Conservation (phyloP, 2,888 invertebrate species). For the Ectemnius cavifrons region DNA sequence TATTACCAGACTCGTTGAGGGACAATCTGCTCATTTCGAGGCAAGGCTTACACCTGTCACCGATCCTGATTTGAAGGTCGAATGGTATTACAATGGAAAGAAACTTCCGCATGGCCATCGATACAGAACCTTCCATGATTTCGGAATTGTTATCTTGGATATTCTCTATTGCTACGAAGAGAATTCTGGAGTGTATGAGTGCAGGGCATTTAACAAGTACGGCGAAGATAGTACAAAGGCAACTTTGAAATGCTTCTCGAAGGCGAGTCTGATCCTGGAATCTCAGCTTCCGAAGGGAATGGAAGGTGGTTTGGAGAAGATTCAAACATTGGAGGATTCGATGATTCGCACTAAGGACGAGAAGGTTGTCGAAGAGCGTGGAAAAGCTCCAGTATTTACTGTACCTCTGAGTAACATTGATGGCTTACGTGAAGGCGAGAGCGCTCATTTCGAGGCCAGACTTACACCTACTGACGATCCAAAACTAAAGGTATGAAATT, state of each 20-base stretch:
- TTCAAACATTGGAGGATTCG: slow-evolving; percentile 94
- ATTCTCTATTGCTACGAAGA: slow-evolving; percentile 98
- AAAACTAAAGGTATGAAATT: slow-evolving; percentile 83
- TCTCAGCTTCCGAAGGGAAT: slow-evolving; percentile 96
- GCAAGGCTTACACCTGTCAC: slow-evolving; percentile 95
- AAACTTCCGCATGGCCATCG: slow-evolving; percentile 96
- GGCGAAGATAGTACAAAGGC: slow-evolving; percentile 93
- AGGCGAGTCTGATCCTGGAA: slow-evolving; percentile 93
- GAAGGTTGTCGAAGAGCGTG: slow-evolving; percentile 85
- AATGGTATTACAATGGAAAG: slow-evolving; percentile 97
- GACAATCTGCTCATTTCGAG: slow-evolving; percentile 96
- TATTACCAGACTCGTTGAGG: slow-evolving; percentile 92
- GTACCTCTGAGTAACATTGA: slow-evolving; percentile 93
- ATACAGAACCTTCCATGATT: slow-evolving; percentile 98
- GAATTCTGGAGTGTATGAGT: slow-evolving; percentile 96
- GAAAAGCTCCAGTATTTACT: slow-evolving; percentile 94
- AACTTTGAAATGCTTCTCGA: slow-evolving; percentile 90
- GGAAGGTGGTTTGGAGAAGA: slow-evolving; percentile 96
- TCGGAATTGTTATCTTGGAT: slow-evolving; percentile 97
- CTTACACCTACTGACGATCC: slow-evolving; percentile 94
- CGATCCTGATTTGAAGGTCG: slow-evolving; percentile 95
- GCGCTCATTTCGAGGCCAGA: slow-evolving; percentile 93
- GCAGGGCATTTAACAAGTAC: slow-evolving; percentile 93
- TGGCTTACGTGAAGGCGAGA: slow-evolving; percentile 93
- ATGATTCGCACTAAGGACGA: slow-evolving; percentile 88